These are phyloP conservation scores for Myotis vivesi DNA, from an alignment of 2,797 vertebrate species.

Conservation along the genomic window DNA sequence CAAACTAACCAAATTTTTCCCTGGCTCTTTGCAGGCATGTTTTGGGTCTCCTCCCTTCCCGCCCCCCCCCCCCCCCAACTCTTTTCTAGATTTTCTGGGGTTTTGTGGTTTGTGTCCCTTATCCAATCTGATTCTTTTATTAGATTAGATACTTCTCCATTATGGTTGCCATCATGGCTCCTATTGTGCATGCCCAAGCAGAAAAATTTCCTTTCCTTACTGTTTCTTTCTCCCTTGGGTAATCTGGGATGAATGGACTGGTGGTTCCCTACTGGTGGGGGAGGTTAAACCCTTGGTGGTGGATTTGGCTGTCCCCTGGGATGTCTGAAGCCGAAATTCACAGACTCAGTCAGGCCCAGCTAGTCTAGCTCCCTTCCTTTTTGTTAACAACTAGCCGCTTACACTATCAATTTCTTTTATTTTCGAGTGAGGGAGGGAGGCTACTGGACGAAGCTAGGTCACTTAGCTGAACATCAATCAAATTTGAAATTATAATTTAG, in stretches of 20 bases:
- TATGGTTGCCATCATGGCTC: neutral
- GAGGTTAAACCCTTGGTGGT: too few species aligned
- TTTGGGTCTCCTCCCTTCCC: neutral
- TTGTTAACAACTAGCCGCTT: neutral
- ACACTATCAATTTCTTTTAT: neutral
- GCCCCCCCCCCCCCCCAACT: too few species aligned
- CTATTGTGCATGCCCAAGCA: neutral
- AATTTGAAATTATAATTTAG: neutral
- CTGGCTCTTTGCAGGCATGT: neutral
- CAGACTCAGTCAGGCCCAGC: neutral
- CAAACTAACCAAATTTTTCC: neutral
- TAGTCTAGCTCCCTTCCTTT: neutral
- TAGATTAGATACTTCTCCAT: neutral
- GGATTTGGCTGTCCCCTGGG: too few species aligned
- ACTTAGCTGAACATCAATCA: neutral
- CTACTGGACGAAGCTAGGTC: neutral
- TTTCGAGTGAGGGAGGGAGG: neutral
- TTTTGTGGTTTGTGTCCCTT: too few species aligned
- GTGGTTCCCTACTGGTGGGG: too few species aligned
- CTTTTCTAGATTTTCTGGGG: too few species aligned
- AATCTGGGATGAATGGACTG: too few species aligned
- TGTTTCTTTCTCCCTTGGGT: too few species aligned
- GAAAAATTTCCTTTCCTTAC: neutral
- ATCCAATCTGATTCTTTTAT: too few species aligned
- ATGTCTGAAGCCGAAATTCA: too few species aligned